Conservation (phyloP, 2,888 invertebrate species). For the Trachelus tabidus region DNA sequence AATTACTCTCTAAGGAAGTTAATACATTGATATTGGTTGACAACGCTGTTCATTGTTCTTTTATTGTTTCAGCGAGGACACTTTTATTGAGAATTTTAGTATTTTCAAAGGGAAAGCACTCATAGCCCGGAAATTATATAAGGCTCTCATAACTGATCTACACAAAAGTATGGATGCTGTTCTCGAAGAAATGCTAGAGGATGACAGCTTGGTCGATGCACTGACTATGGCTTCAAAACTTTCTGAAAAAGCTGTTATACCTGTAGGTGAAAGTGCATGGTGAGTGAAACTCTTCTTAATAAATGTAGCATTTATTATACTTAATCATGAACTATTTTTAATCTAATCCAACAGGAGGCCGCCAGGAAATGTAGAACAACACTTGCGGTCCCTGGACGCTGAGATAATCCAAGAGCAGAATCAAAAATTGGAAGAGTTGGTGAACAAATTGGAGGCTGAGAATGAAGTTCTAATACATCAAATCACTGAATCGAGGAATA, state of each 20-base stretch:
- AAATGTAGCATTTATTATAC: not conserved
- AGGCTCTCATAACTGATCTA: slow-evolving; percentile 42
- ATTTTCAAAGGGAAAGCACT: slow-evolving; percentile 36
- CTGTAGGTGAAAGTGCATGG: slow-evolving; percentile 42
- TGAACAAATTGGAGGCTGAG: slow-evolving; percentile 44
- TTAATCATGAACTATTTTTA: not conserved
- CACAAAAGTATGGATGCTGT: slow-evolving; percentile 38
- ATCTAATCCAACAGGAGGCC: slow-evolving; percentile 48
- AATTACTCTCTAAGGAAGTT: no score
- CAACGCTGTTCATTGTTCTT: slow-evolving; percentile 4
- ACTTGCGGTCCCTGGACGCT: slow-evolving; percentile 49
- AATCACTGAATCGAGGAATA: slow-evolving; percentile 37
- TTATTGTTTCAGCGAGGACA: slow-evolving; percentile 45
- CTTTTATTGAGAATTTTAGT: slow-evolving; percentile 44
- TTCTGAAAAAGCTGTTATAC: slow-evolving; percentile 31
- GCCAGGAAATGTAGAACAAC: slow-evolving; percentile 50
- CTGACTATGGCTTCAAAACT: slow-evolving; percentile 40
- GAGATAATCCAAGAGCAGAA: slow-evolving; percentile 41
- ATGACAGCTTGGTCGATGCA: slow-evolving; percentile 41
- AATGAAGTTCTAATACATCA: slow-evolving; percentile 41
- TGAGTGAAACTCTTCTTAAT: slow-evolving; percentile 23
- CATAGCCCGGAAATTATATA: slow-evolving; percentile 38
- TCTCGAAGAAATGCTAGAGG: slow-evolving; percentile 40
- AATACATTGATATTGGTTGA: no score
- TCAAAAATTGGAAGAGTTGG: slow-evolving; percentile 34